Evolutionary conservation across 1,140 invertebrate genomes (phyloP).

Genomic region (Aphis craccivora): DNA sequence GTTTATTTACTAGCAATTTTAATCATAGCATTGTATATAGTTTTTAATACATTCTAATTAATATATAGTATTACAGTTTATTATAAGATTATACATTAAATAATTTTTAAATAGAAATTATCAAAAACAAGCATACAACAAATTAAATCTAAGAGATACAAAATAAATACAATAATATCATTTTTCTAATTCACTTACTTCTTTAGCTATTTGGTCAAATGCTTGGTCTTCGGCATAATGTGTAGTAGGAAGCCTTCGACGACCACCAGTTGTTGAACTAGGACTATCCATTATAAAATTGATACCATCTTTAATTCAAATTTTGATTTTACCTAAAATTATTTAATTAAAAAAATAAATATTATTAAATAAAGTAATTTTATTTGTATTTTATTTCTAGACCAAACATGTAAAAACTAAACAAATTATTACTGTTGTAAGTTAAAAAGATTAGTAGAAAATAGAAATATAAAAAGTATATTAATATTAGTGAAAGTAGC

Average conservation of each 20-base stretch:
- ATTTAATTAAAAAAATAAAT: background rate
- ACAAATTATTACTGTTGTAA: background rate
- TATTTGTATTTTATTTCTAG: background rate
- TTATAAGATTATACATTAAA: background rate
- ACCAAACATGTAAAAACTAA: background rate
- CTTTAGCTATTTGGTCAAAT: slow-evolving; percentile 87
- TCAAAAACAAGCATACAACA: background rate
- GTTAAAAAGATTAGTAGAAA: background rate
- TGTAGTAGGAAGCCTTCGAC: slow-evolving; percentile 75
- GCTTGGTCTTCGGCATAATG: slow-evolving; percentile 84
- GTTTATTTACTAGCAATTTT: too few species aligned
- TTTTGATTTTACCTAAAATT: background rate
- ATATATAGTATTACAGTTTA: background rate
- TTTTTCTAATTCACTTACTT: slow-evolving; percentile 69
- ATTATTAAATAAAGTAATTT: background rate
- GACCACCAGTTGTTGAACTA: slow-evolving; percentile 66
- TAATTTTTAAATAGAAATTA: background rate
- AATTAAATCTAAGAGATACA: background rate
- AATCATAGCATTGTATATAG: too few species aligned
- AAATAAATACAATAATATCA: background rate
- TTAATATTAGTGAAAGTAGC: background rate
- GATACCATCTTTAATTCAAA: slow-evolving; percentile 31
- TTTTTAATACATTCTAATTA: background rate
- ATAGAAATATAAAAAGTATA: background rate
- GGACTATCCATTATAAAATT: slow-evolving; percentile 59